Conservation (phyloP, 2,113 vertebrate species). For the Eupsittula cactorum region DNA sequence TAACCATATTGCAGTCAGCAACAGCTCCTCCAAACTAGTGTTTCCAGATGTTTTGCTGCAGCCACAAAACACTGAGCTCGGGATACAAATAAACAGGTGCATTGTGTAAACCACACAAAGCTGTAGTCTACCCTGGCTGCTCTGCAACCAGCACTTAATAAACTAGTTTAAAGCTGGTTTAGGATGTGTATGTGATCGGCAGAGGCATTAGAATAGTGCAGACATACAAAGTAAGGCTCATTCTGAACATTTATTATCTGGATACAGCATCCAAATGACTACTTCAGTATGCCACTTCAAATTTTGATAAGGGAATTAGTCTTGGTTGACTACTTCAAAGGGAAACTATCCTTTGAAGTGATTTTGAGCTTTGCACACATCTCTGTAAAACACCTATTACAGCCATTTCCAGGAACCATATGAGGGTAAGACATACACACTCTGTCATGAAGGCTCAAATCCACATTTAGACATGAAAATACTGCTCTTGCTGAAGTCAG, state of each 20-base stretch:
- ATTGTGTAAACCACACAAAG: neutral
- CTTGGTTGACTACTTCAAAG: slow-evolving; percentile 44
- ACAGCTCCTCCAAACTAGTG: neutral
- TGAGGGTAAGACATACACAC: neutral
- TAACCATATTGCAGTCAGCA: neutral
- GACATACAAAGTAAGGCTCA: neutral
- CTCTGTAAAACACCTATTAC: slow-evolving; percentile 13
- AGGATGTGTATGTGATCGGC: neutral
- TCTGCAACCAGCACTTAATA: neutral
- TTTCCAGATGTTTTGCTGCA: neutral
- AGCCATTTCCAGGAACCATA: neutral
- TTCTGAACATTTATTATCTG: neutral
- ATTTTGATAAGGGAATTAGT: slow-evolving; percentile 21
- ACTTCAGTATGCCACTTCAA: neutral
- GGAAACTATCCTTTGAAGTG: slow-evolving; percentile 29
- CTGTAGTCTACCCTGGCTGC: neutral
- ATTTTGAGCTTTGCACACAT: slow-evolving; percentile 1
- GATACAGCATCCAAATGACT: slow-evolving; percentile 25
- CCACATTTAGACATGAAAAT: neutral
- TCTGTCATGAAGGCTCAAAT: neutral
- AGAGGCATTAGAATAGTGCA: neutral
- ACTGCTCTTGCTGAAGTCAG: neutral
- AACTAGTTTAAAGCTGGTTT: neutral
- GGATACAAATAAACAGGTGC: neutral
- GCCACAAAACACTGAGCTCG: neutral